These are phyloP conservation scores for Columbina picui DNA, from an alignment of 2,113 vertebrate species.

Conservation along the genomic window DNA sequence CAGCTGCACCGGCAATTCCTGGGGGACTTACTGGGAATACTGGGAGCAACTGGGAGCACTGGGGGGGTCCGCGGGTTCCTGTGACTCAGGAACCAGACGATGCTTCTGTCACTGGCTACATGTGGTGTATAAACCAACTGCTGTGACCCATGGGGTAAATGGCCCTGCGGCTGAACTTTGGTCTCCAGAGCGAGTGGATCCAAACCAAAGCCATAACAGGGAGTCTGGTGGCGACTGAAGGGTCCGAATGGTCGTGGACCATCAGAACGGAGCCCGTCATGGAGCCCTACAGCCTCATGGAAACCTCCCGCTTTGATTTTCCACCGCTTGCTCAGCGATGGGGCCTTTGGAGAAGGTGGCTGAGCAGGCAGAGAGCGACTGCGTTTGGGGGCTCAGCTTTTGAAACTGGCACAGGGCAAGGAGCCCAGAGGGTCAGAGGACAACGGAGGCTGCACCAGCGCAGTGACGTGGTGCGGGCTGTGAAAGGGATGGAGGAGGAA, in stretches of 20 bases:
- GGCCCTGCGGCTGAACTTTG: neutral
- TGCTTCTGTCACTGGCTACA: neutral
- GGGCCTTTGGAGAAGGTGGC: neutral
- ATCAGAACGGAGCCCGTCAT: neutral
- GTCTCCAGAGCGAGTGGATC: neutral
- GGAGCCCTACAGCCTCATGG: neutral
- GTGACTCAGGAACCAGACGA: neutral
- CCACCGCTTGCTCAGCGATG: neutral
- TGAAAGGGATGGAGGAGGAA: neutral
- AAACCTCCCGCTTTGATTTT: neutral
- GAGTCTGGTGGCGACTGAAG: neutral
- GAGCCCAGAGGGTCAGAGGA: neutral
- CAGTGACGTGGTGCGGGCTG: neutral
- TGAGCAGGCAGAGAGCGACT: neutral
- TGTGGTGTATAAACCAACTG: neutral
- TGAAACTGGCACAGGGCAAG: neutral
- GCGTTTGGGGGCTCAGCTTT: neutral
- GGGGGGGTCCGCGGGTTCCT: slow-evolving; percentile 51
- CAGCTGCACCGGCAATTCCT: slow-evolving; percentile 79
- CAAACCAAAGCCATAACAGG: neutral
- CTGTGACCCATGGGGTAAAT: neutral
- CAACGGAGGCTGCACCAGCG: neutral
- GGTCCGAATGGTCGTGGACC: neutral
- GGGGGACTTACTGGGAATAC: slow-evolving; percentile 79
- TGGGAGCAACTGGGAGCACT: slow-evolving; percentile 2